These are phyloP conservation scores for Priocnemis perturbator DNA, from an alignment of 2,888 invertebrate species.

Conservation along the genomic window DNA sequence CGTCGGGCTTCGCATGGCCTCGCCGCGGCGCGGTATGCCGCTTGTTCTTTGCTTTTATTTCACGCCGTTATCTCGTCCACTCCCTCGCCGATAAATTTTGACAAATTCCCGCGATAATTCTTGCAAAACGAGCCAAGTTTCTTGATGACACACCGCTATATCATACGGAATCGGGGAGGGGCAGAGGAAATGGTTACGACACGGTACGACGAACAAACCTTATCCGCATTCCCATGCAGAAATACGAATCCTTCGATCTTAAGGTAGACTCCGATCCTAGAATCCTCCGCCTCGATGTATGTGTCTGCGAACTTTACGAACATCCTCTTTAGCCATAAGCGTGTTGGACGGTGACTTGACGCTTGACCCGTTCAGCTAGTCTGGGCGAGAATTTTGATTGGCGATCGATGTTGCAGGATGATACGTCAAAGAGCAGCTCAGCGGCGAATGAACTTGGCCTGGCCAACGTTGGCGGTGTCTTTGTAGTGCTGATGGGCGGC, in stretches of 20 bases:
- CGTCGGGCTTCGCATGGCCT: conserved; percentile 3
- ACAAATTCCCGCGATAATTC: conserved; percentile 4
- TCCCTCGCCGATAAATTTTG: not conserved
- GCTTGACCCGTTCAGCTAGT: too few species aligned
- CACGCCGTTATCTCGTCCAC: not conserved
- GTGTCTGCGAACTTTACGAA: too few species aligned
- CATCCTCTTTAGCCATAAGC: too few species aligned
- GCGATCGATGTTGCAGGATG: conserved; percentile 78
- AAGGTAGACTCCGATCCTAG: too few species aligned
- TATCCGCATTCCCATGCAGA: too few species aligned
- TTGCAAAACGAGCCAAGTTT: not conserved
- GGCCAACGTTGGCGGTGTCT: conserved; percentile 97
- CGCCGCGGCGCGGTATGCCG: conserved; percentile 14
- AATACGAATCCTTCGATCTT: too few species aligned
- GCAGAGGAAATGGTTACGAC: too few species aligned
- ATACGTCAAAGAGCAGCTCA: conserved; percentile 89
- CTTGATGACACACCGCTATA: not conserved
- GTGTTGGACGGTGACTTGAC: too few species aligned
- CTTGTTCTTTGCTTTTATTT: conserved; percentile 1
- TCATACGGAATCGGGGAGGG: too few species aligned
- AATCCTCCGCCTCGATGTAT: too few species aligned
- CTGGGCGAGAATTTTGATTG: too few species aligned
- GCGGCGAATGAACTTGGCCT: conserved; percentile 93
- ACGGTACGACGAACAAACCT: too few species aligned
- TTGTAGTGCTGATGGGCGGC: conserved; percentile 96